Base-by-base conservation (phyloP, 2,113 vertebrate species). In the Scolopax mira region DNA sequence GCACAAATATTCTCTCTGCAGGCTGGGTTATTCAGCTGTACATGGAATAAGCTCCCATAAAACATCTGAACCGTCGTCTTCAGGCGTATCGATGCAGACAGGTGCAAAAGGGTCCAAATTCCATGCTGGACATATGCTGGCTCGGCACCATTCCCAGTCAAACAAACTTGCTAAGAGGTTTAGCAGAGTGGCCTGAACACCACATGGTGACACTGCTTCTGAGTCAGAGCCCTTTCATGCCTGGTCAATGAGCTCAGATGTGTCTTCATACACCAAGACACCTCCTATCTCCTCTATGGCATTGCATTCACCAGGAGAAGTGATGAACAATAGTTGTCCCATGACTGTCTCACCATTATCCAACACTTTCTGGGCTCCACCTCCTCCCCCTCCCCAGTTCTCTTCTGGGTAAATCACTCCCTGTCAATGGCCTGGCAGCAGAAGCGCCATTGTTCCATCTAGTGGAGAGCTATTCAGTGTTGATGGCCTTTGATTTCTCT, bases 401-500 rank as follows among this genome's bases (percentile, higher is more conserved):
- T 97, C 80, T 90, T 86, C 61, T 89, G 91, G 91, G 70, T 95
- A 96, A 94, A 96, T 97, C 94, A 92, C 81, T 93, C 77, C 57
- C 69, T 94, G 95, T 92, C 94, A 90, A 97, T 95, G 95, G 94
- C 91, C 95, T 97, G 96, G 96, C 95, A 97, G 96, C 61, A 89
- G 80, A 94, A 92, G 44, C 52, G 75, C 89, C 95, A 97, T 97
- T 97, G 96, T 97, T 97, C 86, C 86, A 89, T 93, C 86, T 86
- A 93, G 89, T 95, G 95, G 86, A 93, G 95, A 92, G 92, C 79
- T 96, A 95, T 97, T 94, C 91, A 92, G 94, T 92, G 95, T 91
- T 96, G 96, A 97, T 94, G 95, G 93, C 84, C 93, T 87, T 87
- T 91, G 73, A 95, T 94, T 97, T 87, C 70, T 94, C 89, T 85